Base-by-base conservation (phyloP, 2,797 vertebrate species). In the Lepus oiostolus region DNA sequence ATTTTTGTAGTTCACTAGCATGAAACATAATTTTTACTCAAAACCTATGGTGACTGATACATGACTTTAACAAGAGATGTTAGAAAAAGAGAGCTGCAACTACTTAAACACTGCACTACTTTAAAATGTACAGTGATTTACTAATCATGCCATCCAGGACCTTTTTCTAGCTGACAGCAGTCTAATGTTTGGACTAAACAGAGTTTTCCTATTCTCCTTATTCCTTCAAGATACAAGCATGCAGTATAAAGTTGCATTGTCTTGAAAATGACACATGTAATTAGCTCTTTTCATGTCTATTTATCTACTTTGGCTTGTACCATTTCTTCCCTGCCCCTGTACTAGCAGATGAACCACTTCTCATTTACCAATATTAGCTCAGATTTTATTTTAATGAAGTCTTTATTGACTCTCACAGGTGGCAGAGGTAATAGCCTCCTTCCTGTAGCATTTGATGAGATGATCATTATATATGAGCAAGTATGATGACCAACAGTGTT, bases 351-450 rank as follows among this genome's bases (percentile, higher is more conserved):
- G 28, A 91, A 26, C n/a, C 72, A 10, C 14, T 60, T 81, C n/a
- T 89, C 32, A 79, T 65, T 85, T 85, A 7, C 19, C 9, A 92
- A 2, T 2, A 7, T 94, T 52, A 85, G n/a, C 24, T 87, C n/a
- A 91, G 35, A 81, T 74, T 79, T 88, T 70, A 65, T 32, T 70
- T 42, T 70, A 84, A 91, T 93, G 50, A 93, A 83, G 11, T 86
- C 63, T 88, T 8, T 71, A 5, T 67, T 84, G 81, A 84, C 2
- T 67, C 30, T 0, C 68, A 83, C 17, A 75, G 0, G 30, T 95
- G 71, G 17, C 16, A 79, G 75, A 91, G 83, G 8, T 76, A 85
- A 72, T 24, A 77, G 5, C 0, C 1, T 62, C 21, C 28, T 87
- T 58, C 54, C 19, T 30, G 7, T 80, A 70, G 77, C 2, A 82